Conservation (phyloP, 2,888 invertebrate species). For the Gastracanthus pulcherrimus region DNA sequence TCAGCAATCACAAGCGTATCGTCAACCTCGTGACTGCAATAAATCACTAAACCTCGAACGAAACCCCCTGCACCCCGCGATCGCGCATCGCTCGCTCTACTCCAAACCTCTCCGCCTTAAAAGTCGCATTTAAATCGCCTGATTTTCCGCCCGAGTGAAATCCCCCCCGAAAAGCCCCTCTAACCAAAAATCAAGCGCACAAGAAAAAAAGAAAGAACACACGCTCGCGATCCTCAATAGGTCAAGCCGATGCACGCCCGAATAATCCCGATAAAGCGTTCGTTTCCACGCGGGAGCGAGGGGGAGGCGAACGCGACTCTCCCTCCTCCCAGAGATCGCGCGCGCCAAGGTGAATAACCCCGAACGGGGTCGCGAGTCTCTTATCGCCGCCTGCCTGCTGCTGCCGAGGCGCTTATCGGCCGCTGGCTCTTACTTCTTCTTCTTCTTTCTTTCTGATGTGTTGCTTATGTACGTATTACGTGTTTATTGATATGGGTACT, state of each 20-base stretch:
- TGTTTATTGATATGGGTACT: neutral
- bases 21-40: too few species aligned
- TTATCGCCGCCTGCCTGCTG: constrained; percentile 73
- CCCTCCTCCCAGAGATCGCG: neutral
- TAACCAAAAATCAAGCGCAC: neutral
- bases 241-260: constrained; percentile 46
- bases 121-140: neutral
- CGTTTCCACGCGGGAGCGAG: neutral
- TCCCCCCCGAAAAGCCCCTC: neutral
- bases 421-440: constrained; percentile 21
- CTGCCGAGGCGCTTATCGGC: constrained; percentile 63
- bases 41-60: too few species aligned
- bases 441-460: neutral
- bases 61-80: too few species aligned
- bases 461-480: neutral
- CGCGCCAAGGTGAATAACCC: constrained; percentile 74
- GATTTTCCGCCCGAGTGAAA: neutral
- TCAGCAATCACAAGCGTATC: too few species aligned
- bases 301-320: neutral
- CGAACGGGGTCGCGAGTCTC: constrained; percentile 73
- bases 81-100: neutral
- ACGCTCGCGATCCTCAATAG: constrained; percentile 53
- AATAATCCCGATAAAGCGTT: constrained; percentile 44
- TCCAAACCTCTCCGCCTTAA: neutral
- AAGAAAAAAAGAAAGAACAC: neutral